These are phyloP conservation scores for Vidua macroura DNA, from an alignment of 2,113 vertebrate genomes.

Conservation along the genomic window DNA sequence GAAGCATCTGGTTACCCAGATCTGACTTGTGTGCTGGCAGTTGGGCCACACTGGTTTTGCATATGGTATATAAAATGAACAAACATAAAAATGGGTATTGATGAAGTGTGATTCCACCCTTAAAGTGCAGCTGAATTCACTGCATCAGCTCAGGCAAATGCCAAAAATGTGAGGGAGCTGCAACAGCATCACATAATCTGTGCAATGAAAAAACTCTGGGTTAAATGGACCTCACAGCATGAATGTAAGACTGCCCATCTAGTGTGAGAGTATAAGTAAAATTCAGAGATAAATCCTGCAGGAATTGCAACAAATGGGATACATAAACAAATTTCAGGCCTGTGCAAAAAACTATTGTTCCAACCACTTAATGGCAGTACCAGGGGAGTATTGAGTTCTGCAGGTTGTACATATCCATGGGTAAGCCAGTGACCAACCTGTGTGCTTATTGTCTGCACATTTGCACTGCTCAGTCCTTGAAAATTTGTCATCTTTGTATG, in stretches of 20 bases:
- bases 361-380: not conserved
- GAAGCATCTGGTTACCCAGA: not conserved
- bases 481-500: not conserved
- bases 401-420: accelerated
- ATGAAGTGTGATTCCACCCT: conserved; percentile 12
- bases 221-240: not conserved
- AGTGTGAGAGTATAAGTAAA: not conserved
- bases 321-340: not conserved
- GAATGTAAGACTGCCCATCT: not conserved
- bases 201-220: not conserved
- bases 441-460: not conserved
- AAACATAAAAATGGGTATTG: conserved; percentile 6
- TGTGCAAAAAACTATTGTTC: not conserved
- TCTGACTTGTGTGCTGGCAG: not conserved
- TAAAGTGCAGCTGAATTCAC: not conserved
- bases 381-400: not conserved
- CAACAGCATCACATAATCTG: not conserved
- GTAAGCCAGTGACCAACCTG: not conserved
- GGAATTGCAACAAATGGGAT: not conserved
- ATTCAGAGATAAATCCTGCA: not conserved
- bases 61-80: not conserved
- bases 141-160: not conserved
- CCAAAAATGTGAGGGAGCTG: conserved; percentile 16
- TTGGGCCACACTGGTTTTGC: not conserved
- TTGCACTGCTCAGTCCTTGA: not conserved